These are phyloP conservation scores for Tragelaphus imberbis DNA, from an alignment of 2,113 vertebrate species.

Conservation along the genomic window DNA sequence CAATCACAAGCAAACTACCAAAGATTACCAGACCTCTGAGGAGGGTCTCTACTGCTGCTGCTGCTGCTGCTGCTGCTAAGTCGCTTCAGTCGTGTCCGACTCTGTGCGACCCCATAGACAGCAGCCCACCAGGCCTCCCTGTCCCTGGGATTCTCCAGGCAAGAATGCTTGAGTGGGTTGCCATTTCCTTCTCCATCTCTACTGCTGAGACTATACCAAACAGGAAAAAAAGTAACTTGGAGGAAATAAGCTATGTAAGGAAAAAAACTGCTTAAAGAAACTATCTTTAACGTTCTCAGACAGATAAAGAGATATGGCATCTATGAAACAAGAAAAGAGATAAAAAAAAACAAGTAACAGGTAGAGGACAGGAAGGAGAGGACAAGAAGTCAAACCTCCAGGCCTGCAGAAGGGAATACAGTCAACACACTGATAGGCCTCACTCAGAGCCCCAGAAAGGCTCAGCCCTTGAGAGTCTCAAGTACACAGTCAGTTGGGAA, in stretches of 20 bases:
- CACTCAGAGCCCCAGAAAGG: background rate
- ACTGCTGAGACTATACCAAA: background rate
- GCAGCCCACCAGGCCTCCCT: too few species aligned
- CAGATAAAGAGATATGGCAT: background rate
- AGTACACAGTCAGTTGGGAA: background rate
- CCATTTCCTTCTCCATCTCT: background rate
- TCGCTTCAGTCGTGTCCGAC: too few species aligned
- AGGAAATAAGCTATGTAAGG: background rate
- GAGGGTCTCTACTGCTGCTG: background rate
- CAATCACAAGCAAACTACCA: background rate
- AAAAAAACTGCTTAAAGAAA: background rate
- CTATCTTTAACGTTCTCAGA: background rate
- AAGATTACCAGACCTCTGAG: background rate
- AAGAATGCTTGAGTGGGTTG: too few species aligned
- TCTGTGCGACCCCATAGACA: too few species aligned
- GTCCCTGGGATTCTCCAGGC: too few species aligned
- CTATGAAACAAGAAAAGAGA: slow-evolving; percentile 1
- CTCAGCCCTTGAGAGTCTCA: background rate
- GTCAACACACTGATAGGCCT: background rate
- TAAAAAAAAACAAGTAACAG: background rate
- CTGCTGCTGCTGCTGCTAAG: background rate
- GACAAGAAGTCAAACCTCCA: background rate
- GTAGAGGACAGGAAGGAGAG: background rate
- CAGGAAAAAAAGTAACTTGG: background rate
- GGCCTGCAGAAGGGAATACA: background rate